These are phyloP conservation scores for Protobothrops mucrosquamatus DNA, from an alignment of 2,113 vertebrate genomes.

Conservation along the genomic window DNA sequence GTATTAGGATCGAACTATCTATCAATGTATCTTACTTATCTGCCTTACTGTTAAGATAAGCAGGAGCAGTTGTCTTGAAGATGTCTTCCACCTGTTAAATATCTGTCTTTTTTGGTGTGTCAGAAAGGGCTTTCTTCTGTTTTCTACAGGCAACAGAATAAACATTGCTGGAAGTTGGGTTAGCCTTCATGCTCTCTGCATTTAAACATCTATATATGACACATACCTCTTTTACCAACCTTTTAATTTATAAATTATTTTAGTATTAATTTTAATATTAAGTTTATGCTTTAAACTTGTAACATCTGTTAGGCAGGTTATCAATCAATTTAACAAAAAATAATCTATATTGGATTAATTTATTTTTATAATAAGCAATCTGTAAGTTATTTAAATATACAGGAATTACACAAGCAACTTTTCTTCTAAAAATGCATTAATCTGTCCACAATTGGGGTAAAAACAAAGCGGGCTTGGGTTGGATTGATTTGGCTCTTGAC, in stretches of 20 bases:
- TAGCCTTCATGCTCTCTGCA: neutral
- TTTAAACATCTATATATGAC: neutral
- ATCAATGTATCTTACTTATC: neutral
- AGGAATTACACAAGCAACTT: neutral
- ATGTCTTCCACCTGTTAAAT: neutral
- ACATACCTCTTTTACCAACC: neutral
- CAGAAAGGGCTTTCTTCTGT: neutral
- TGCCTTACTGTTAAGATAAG: neutral
- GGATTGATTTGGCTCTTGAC: neutral
- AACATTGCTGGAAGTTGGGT: neutral
- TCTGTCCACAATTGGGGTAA: neutral
- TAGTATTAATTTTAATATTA: neutral
- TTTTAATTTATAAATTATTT: neutral
- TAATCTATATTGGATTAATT: neutral
- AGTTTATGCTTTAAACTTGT: neutral
- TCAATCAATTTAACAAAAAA: neutral
- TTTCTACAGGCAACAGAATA: neutral
- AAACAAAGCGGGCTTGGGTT: neutral
- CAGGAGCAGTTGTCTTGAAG: neutral
- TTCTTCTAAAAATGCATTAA: neutral
- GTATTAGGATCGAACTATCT: neutral
- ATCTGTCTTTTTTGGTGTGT: neutral
- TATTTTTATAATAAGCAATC: neutral
- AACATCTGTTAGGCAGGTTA: neutral
- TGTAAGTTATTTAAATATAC: neutral